Conservation (phyloP, 2,888 invertebrate species). For the Nomada lathburiana region DNA sequence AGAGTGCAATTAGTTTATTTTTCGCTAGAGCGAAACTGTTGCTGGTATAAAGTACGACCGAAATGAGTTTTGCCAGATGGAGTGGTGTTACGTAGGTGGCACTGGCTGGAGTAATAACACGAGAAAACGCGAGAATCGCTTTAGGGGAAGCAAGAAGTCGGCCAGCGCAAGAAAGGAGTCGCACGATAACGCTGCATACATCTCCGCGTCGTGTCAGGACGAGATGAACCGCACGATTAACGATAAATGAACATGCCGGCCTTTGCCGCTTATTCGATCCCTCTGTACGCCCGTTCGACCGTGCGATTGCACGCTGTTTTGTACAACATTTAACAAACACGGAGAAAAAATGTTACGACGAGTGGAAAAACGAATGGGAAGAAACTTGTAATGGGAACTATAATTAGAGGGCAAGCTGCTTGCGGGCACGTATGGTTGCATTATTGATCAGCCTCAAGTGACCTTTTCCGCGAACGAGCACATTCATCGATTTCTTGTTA, state of each 20-base stretch:
- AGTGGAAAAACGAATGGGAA: not conserved
- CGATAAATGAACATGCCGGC: constrained; percentile 52
- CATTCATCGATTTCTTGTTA: constrained; percentile 30
- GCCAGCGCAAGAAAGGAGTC: constrained; percentile 54
- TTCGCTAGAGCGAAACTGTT: not conserved
- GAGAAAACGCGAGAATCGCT: constrained; percentile 54
- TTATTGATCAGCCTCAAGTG: constrained; percentile 24
- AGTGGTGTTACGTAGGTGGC: constrained; percentile 55
- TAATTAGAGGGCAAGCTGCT: not conserved
- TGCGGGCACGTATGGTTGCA: not conserved
- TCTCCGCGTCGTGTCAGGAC: constrained; percentile 54
- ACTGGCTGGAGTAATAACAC: constrained; percentile 41
- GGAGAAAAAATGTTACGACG: not conserved
- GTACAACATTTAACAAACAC: constrained; percentile 5
- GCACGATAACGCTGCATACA: constrained; percentile 62
- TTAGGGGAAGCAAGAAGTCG: constrained; percentile 51
- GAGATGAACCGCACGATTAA: constrained; percentile 58
- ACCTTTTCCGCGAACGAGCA: constrained; percentile 25
- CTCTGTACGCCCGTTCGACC: constrained; percentile 24
- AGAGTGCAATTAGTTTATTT: not conserved
- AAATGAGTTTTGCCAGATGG: constrained; percentile 1
- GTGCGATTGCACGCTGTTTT: not conserved
- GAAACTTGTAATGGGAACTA: not conserved
- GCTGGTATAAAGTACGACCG: not conserved
- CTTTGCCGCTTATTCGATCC: constrained; percentile 50